Evolutionary conservation across 1,140 invertebrate species (phyloP).

Genomic region (Drosophila tropicalis): DNA sequence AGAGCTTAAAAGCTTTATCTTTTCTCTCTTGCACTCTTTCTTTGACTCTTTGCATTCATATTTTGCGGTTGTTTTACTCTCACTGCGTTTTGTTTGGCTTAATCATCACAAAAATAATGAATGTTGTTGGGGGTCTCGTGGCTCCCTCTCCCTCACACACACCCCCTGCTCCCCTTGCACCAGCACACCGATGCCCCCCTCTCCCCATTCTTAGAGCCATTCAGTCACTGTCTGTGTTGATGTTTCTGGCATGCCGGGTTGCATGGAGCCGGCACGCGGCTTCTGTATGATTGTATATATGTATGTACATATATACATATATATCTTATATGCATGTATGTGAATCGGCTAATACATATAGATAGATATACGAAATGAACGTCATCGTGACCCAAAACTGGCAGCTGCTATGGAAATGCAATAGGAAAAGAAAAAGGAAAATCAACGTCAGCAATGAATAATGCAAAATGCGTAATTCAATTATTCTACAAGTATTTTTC

Average conservation of each 20-base stretch:
- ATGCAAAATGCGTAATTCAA: constrained; percentile 31
- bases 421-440: constrained; percentile 6
- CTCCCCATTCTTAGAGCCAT: no score
- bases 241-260: constrained; percentile 34
- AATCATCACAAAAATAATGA: constrained; percentile 34
- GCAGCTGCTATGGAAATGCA: constrained; percentile 39
- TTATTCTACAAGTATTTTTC: not conserved
- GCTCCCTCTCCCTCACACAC: constrained; percentile 27
- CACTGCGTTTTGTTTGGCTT: constrained; percentile 22
- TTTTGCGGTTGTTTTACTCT: not conserved
- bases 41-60: not conserved
- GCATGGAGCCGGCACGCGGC: constrained; percentile 50
- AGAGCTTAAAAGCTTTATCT: constrained; percentile 7
- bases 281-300: constrained; percentile 28
- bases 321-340: not conserved
- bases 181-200: no score
- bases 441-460: constrained; percentile 48
- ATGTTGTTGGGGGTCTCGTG: constrained; percentile 29
- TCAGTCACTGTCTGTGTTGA: constrained; percentile 17
- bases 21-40: constrained; percentile 5
- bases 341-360: not conserved
- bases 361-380: constrained; percentile 10
- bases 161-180: not conserved
- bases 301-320: constrained; percentile 16
- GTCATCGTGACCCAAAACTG: constrained; percentile 53